phyloP scores from a whole-genome alignment of 2,888 invertebrate species.

The Nomada ruficornis region DNA sequence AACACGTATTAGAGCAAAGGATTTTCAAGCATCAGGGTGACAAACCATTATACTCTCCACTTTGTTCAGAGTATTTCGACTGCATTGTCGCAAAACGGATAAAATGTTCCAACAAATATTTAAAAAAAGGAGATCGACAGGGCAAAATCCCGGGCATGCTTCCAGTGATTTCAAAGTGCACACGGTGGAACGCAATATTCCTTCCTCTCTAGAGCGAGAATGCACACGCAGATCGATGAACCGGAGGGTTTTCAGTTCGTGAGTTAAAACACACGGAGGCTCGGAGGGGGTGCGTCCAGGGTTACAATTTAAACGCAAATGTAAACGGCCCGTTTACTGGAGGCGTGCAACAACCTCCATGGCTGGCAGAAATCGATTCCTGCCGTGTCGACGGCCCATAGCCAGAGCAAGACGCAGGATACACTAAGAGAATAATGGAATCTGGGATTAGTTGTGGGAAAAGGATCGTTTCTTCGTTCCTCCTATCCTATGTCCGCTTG shows the following conservation, averaged over 20 bases:
- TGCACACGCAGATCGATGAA: slow-evolving; percentile 26
- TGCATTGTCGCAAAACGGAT: background rate
- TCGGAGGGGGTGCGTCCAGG: background rate
- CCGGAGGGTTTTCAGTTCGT: background rate
- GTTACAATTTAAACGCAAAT: slow-evolving; percentile 57
- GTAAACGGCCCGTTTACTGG: slow-evolving; percentile 44
- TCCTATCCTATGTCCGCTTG: background rate
- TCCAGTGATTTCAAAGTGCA: background rate
- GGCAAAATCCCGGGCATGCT: background rate
- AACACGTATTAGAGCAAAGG: too few species aligned
- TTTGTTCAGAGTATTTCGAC: too few species aligned
- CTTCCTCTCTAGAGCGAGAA: background rate
- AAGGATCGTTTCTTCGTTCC: slow-evolving; percentile 25
- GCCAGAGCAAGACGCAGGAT: background rate
- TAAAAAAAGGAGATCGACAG: background rate
- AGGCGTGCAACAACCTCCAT: slow-evolving; percentile 46
- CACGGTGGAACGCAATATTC: background rate
- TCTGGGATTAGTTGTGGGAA: slow-evolving; percentile 27
- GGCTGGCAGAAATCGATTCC: slow-evolving; percentile 45
- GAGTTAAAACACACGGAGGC: slow-evolving; percentile 3
- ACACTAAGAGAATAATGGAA: slow-evolving; percentile 39
- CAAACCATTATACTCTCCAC: too few species aligned
- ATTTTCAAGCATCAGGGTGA: too few species aligned
- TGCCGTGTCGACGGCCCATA: slow-evolving; percentile 20
- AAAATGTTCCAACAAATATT: background rate